Percentiles rank a stretch among this genome's conserved stretches.
Conservation (phyloP, 2,113 vertebrate genomes). For the Nothobranchius furzeri region DNA sequence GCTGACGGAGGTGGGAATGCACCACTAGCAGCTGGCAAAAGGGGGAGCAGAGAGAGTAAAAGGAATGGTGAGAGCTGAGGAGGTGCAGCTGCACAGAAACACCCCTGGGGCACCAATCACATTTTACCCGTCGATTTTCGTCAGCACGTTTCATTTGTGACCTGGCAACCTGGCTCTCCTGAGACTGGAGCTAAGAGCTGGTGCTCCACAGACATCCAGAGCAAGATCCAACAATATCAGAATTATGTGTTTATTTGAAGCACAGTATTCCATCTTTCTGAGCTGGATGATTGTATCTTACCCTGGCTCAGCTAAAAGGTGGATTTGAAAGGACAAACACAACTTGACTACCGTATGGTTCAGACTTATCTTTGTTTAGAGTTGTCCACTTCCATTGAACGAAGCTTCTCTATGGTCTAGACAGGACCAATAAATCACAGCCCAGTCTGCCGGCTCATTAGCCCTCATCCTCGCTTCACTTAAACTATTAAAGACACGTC, state of each 20-base stretch:
- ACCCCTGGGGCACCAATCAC: slow-evolving; percentile 26
- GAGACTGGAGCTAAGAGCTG: slow-evolving; percentile 30
- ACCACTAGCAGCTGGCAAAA: slow-evolving; percentile 35
- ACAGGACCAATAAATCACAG: slow-evolving; percentile 44
- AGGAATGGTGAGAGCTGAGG: not conserved
- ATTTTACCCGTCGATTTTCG: slow-evolving; percentile 35
- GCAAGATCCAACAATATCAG: slow-evolving; percentile 22
- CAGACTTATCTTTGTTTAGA: slow-evolving; percentile 25
- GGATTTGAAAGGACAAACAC: too few relatives aligned
- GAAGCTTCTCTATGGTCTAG: slow-evolving; percentile 23
- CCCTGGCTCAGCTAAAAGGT: too few relatives aligned
- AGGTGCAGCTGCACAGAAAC: slow-evolving; percentile 46
- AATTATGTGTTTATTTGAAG: slow-evolving; percentile 2
- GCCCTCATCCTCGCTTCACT: not conserved
- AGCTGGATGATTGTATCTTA: not conserved
- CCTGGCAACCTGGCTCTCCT: slow-evolving; percentile 64
- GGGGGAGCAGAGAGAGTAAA: slow-evolving; percentile 23
- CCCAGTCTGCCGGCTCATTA: slow-evolving; percentile 46
- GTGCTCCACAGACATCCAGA: slow-evolving; percentile 18
- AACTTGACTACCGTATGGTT: not conserved
- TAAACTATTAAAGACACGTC: slow-evolving; percentile 38
- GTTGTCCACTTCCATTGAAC: slow-evolving; percentile 9
- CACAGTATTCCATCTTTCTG: not conserved
- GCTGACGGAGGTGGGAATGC: slow-evolving; percentile 33
- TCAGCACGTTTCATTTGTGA: slow-evolving; percentile 60